These are phyloP conservation scores for Syngnathus scovelli DNA, from an alignment of 2,113 vertebrate genomes.

Conservation along the genomic window DNA sequence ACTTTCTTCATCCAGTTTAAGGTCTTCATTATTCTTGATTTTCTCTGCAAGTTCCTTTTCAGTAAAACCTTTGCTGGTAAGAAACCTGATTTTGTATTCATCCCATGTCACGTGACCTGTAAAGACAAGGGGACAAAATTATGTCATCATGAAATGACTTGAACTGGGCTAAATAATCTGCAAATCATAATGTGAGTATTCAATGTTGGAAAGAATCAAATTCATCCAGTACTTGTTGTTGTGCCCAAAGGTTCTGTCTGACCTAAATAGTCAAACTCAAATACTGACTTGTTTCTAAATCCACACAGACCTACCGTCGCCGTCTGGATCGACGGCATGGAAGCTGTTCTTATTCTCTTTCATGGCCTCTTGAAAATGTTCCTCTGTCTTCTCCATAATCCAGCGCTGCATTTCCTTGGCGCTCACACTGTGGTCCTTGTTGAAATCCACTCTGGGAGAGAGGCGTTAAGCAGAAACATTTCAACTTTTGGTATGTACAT, in stretches of 20 bases:
- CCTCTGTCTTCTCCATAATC: slow-evolving; percentile 94
- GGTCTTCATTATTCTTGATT: slow-evolving; percentile 83
- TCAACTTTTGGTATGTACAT: no score
- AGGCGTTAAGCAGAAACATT: neutral
- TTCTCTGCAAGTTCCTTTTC: slow-evolving; percentile 84
- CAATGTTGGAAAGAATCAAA: neutral
- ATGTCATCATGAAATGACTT: neutral
- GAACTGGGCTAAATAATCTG: neutral
- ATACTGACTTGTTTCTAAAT: neutral
- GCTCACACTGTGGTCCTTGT: slow-evolving; percentile 80
- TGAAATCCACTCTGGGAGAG: slow-evolving; percentile 79
- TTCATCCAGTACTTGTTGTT: neutral
- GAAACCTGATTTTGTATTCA: slow-evolving; percentile 88
- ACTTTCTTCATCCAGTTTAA: slow-evolving; percentile 97
- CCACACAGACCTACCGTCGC: slow-evolving; percentile 75
- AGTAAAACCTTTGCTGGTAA: slow-evolving; percentile 90
- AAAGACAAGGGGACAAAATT: neutral
- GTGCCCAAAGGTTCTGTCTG: no score
- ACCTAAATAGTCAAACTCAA: neutral
- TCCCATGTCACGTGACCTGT: slow-evolving; percentile 90
- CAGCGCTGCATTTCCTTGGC: slow-evolving; percentile 92
- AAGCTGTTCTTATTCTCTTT: slow-evolving; percentile 89
- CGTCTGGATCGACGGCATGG: slow-evolving; percentile 85
- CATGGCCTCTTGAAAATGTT: slow-evolving; percentile 89
- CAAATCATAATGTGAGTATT: neutral